Base-by-base conservation (phyloP, 2,113 vertebrate genomes). In the Rhizomys pruinosus region DNA sequence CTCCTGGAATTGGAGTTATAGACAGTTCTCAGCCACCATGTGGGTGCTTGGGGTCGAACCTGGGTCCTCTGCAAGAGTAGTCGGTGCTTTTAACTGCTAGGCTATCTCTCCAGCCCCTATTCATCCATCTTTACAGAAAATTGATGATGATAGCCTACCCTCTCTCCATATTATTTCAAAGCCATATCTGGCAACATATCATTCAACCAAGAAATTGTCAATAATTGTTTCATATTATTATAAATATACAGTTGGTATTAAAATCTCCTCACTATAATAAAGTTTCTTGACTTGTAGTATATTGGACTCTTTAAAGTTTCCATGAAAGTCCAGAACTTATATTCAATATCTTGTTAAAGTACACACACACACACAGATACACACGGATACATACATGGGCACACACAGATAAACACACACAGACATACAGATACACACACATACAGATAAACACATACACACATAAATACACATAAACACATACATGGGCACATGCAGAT, bases 111-210 rank as follows among this genome's bases (percentile, higher is more conserved):
- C n/a, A n/a, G n/a, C n/a, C n/a, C n/a, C 7, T 76, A 34, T 22
- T 87, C 9, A 68, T 66, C 32, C 34, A 25, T n/a, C 20, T 39
- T 63, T 23, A 55, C 1, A 39, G 13, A 90, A n/a, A 27, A 37
- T 10, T 32, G n/a, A 19, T 69, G 63, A 74, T 39, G 42, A 13
- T 5, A 78, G 20, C 11, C 3, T 19, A 42, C 7, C 0, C 0
- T 71, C 6, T 63, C 27, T 23, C 8, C 4, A 55, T 3, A 52
- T 39, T n/a, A 69, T 82, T 57, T 13, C 69, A 22, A 74, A 57
- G 44, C 59, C 42, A 69, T 34, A 34, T 11, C 19, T 73, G n/a
- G 13, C 34, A 68, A 79, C 47, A 64, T 66, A 78, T 55, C 16
- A 19, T 71, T 7, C 1, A 52, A 4, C 42, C 7, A 90, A 71